phyloP scores from a whole-genome alignment of 2,888 invertebrate genomes.

The Papilio protenor region DNA sequence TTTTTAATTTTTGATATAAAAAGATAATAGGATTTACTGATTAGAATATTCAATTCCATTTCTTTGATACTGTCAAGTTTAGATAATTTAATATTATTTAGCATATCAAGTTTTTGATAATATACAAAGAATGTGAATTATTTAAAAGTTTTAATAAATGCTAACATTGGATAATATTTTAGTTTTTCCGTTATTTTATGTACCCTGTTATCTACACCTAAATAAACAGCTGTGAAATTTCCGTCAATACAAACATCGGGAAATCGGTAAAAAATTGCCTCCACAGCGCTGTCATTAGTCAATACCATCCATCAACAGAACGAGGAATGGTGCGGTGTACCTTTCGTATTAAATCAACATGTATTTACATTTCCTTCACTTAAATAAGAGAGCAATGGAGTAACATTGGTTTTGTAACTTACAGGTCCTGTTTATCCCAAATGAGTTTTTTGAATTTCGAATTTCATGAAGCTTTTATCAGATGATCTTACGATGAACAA shows the following conservation, averaged over 20 bases:
- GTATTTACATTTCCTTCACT: background rate
- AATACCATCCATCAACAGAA: conserved; percentile 32
- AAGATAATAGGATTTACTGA: conserved; percentile 21
- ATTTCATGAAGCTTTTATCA: too few species aligned
- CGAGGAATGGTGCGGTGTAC: background rate
- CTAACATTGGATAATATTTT: background rate
- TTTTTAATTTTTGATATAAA: background rate
- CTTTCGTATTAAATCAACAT: background rate
- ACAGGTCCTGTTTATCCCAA: too few species aligned
- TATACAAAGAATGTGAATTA: background rate
- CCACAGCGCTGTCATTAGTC: conserved; percentile 19
- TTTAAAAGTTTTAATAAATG: background rate
- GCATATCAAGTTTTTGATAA: background rate
- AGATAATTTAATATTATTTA: conserved; percentile 5
- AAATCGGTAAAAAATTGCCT: conserved; percentile 31
- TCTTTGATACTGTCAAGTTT: background rate
- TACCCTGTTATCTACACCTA: background rate
- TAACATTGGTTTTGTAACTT: background rate
- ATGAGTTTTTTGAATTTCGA: too few species aligned
- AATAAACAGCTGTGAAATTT: background rate
- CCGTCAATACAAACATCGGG: conserved; percentile 21
- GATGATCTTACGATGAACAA: too few species aligned
- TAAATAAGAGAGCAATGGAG: background rate
- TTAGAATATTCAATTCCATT: conserved; percentile 13
- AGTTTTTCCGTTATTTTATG: background rate